Evolutionary conservation across 2,888 invertebrate genomes (phyloP).

Genomic region (Campoplex capitator): DNA sequence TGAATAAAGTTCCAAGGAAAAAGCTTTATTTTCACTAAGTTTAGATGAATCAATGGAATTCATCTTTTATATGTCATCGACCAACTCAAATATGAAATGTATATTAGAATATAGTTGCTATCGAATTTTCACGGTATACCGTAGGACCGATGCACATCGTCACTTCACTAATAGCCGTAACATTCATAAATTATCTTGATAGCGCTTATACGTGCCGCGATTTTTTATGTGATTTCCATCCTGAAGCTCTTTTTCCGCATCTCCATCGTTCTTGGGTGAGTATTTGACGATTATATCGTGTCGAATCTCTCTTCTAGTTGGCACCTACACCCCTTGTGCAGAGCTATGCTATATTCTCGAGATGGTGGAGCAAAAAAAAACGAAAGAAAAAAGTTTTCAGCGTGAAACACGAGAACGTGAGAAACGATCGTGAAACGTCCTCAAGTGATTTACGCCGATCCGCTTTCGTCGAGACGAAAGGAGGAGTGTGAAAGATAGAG

Average conservation of each 20-base stretch:
- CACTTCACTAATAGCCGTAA: not conserved
- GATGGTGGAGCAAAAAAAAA: slow-evolving; percentile 34
- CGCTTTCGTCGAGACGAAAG: slow-evolving; percentile 58
- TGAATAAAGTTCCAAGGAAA: not conserved
- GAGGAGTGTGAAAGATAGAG: slow-evolving; percentile 22
- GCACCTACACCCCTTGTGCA: slow-evolving; percentile 35
- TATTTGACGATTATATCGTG: slow-evolving; percentile 57
- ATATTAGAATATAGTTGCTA: not conserved
- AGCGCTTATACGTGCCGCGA: not conserved
- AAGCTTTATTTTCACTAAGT: not conserved
- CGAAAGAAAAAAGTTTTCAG: slow-evolving; percentile 50
- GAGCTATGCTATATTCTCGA: slow-evolving; percentile 36
- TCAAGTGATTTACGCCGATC: slow-evolving; percentile 70
- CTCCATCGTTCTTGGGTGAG: slow-evolving; percentile 9
- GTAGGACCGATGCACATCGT: no score
- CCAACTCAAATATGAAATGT: no score
- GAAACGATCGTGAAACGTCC: slow-evolving; percentile 68
- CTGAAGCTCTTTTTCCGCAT: slow-evolving; percentile 6
- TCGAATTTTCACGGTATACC: not conserved
- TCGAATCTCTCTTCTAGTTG: slow-evolving; percentile 44
- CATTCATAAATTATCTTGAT: slow-evolving; percentile 17
- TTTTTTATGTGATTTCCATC: slow-evolving; percentile 19
- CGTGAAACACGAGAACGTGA: slow-evolving; percentile 65
- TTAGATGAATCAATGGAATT: not conserved
- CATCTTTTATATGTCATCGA: not conserved